phyloP scores from a whole-genome alignment of 2,888 invertebrate genomes.

The Harpagoxenus sublaevis region DNA sequence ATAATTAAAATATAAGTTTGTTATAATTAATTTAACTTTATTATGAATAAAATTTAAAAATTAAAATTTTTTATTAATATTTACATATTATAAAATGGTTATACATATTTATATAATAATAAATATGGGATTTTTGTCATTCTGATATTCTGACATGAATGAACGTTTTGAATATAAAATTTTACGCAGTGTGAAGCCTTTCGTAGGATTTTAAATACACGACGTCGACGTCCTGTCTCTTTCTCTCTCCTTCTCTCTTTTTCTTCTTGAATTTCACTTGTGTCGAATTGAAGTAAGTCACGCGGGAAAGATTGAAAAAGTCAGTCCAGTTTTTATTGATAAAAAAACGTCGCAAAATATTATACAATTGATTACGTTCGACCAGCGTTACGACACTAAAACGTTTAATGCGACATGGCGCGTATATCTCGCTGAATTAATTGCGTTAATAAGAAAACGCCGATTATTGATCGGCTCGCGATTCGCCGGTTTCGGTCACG shows the following conservation, averaged over 20 bases:
- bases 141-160: background rate
- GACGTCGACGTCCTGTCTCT: background rate
- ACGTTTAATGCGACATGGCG: conserved; percentile 12
- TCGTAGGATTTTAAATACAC: background rate
- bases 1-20: background rate
- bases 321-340: background rate
- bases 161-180: background rate
- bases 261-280: conserved; percentile 5
- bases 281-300: background rate
- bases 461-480: conserved; percentile 6
- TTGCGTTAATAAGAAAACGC: conserved; percentile 25
- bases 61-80: background rate
- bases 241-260: background rate
- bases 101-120: background rate
- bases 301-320: background rate
- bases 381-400: background rate
- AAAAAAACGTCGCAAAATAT: conserved; percentile 1
- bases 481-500: background rate
- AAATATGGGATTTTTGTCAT: background rate
- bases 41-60: background rate
- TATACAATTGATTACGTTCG: conserved; percentile 19
- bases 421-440: conserved; percentile 21
- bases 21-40: background rate
- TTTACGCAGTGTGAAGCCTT: background rate
- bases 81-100: too few species aligned